A percentile compares a stretch with the other conserved stretches of the same genome.
phyloP scores from a whole-genome alignment of 92 coral and sea anemone species.

The Porites cylindrica region DNA sequence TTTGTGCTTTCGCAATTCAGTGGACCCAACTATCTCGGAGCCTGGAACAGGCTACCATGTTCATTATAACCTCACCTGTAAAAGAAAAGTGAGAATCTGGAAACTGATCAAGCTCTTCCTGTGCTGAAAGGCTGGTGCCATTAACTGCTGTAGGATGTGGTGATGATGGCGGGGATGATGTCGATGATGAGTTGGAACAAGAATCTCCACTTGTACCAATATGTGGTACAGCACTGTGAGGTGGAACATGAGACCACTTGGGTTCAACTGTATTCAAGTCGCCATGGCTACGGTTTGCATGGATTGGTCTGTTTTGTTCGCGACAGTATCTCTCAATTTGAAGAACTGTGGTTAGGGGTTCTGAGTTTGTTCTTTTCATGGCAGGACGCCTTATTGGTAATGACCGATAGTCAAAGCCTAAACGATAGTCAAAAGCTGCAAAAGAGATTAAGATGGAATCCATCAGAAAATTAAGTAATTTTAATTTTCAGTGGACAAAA shows the following conservation, averaged over 20 bases:
- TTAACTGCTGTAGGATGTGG: slow-evolving; percentile 75
- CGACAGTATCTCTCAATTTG: slow-evolving; percentile 71
- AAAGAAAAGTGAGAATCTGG: slow-evolving; percentile 46
- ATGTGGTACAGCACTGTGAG: slow-evolving; percentile 6
- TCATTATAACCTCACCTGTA: neutral
- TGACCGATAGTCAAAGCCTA: slow-evolving; percentile 85
- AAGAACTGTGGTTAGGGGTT: slow-evolving; percentile 88
- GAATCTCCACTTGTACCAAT: slow-evolving; percentile 57
- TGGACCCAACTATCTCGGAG: too few relatives aligned
- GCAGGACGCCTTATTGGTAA: slow-evolving; percentile 77
- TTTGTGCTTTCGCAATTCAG: too few relatives aligned
- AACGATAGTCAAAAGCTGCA: neutral
- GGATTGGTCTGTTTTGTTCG: slow-evolving; percentile 51
- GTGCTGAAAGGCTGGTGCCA: slow-evolving; percentile 52
- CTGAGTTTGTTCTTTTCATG: slow-evolving; percentile 91
- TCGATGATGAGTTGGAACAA: slow-evolving; percentile 82
- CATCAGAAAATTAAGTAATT: too few relatives aligned
- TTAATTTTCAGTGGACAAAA: too few relatives aligned
- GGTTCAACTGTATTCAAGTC: slow-evolving; percentile 82
- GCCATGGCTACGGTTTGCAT: slow-evolving; percentile 86
- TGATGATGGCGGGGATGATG: slow-evolving; percentile 95
- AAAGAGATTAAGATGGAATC: too few relatives aligned
- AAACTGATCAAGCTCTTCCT: slow-evolving; percentile 60
- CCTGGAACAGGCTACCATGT: too few relatives aligned
- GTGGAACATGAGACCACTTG: slow-evolving; percentile 45